A percentile compares a stretch with the other conserved stretches of the same genome.
phyloP scores from a whole-genome alignment of 2,888 invertebrate species.

The Hedychridium roseum region DNA sequence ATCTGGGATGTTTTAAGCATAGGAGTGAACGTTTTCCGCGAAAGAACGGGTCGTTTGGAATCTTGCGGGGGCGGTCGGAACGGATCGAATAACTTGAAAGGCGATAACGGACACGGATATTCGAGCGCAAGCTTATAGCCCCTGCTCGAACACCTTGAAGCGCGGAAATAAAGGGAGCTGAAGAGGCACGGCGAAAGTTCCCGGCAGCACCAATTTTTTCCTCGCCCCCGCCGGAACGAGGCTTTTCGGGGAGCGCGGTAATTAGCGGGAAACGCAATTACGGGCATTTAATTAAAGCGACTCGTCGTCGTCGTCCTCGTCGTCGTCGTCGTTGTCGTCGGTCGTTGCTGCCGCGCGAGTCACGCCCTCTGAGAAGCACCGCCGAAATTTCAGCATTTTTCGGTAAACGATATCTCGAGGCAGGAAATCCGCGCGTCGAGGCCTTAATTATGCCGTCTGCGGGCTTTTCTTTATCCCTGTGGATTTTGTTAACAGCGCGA shows the following conservation, averaged over 20 bases:
- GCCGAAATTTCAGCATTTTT: slow-evolving; percentile 38
- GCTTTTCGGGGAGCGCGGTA: slow-evolving; percentile 36
- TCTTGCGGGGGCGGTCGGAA: background rate
- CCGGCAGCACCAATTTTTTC: slow-evolving; percentile 11
- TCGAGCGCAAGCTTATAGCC: slow-evolving; percentile 21
- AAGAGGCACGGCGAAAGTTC: slow-evolving; percentile 17
- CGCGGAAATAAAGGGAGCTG: slow-evolving; percentile 20
- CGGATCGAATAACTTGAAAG: slow-evolving; percentile 16
- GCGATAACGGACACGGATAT: slow-evolving; percentile 15
- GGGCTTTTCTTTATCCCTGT: slow-evolving; percentile 12
- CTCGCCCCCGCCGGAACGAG: slow-evolving; percentile 15
- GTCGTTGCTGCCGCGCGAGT: slow-evolving; percentile 24
- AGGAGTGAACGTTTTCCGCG: background rate
- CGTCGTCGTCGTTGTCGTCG: slow-evolving; percentile 24
- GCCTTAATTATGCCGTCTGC: slow-evolving; percentile 38
- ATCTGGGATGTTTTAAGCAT: too few species aligned
- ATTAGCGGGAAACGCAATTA: slow-evolving; percentile 59
- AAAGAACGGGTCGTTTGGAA: background rate
- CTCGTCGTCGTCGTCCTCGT: slow-evolving; percentile 40
- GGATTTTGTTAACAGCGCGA: too few species aligned
- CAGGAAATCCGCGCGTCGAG: slow-evolving; percentile 13
- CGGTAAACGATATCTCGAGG: slow-evolving; percentile 34
- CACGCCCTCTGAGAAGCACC: slow-evolving; percentile 9
- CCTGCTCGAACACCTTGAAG: slow-evolving; percentile 45
- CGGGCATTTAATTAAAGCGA: slow-evolving; percentile 57